A percentile compares a stretch with the other conserved stretches of the same genome.
Evolutionary conservation across 2,113 vertebrate genomes (phyloP).

Genomic region (Corydoras maculifer): DNA sequence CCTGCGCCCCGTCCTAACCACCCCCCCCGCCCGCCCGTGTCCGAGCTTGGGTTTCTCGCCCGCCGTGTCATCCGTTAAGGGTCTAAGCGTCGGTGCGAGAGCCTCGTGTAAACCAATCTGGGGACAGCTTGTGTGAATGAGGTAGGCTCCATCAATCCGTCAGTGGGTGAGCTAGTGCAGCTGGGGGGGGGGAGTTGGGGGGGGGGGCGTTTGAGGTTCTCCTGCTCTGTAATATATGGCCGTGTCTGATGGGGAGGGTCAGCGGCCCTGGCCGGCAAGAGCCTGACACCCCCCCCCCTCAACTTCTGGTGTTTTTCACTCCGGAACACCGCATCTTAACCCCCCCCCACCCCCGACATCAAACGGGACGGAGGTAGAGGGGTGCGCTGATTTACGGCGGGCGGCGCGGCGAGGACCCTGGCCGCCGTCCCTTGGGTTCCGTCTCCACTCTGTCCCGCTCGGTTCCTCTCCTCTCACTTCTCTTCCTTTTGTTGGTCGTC

Average conservation of each 20-base stretch:
- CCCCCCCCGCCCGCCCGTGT: neutral
- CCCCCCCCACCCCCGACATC: conserved; percentile 64
- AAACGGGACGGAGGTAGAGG: conserved; percentile 84
- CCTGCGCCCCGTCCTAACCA: neutral
- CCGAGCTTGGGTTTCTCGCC: conserved; percentile 13
- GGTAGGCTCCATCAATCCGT: conserved; percentile 69
- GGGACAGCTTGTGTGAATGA: conserved; percentile 63
- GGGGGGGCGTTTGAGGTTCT: conserved; percentile 55
- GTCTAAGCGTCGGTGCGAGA: conserved; percentile 37
- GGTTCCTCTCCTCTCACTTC: conserved; percentile 11
- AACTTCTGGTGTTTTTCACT: conserved; percentile 97
- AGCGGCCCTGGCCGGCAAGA: conserved; percentile 79
- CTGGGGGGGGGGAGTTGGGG: conserved; percentile 45
- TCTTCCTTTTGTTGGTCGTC: conserved; percentile 21
- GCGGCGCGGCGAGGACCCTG: conserved; percentile 67
- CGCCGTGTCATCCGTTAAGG: conserved; percentile 22
- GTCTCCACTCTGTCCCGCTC: conserved; percentile 17
- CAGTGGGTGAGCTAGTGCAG: conserved; percentile 74
- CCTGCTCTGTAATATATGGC: conserved; percentile 79
- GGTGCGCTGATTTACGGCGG: conserved; percentile 89
- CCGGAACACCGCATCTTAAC: conserved; percentile 81
- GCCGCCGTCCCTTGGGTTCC: conserved; percentile 20
- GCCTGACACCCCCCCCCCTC: conserved; percentile 87
- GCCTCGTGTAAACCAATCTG: conserved; percentile 53
- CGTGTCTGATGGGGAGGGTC: conserved; percentile 86